Evolutionary conservation across 2,113 vertebrate species (phyloP).

Genomic region (Orthonyx spaldingii): DNA sequence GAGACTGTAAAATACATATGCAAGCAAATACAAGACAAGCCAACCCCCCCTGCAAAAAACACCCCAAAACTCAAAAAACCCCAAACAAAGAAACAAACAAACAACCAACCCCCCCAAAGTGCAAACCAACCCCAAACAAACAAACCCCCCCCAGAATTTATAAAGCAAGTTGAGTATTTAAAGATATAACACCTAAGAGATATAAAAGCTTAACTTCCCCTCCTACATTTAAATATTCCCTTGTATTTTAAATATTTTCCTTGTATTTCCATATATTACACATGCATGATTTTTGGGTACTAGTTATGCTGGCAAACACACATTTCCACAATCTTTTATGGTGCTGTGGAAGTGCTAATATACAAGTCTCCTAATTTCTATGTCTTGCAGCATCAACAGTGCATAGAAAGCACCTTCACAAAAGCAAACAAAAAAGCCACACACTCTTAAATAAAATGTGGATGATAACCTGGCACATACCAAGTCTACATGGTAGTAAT

Average conservation of each 20-base stretch:
- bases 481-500: background rate
- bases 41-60: background rate
- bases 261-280: background rate
- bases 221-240: background rate
- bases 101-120: background rate
- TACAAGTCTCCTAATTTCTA: background rate
- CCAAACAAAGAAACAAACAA: background rate
- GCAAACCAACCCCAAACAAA: background rate
- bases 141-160: background rate
- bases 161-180: background rate
- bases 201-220: background rate
- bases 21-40: background rate
- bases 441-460: background rate
- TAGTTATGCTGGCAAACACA: background rate
- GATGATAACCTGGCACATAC: background rate
- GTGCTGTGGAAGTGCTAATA: background rate
- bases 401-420: background rate
- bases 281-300: background rate
- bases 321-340: background rate
- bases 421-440: background rate
- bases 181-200: background rate
- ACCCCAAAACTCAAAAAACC: rapidly evolving
- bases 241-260: background rate
- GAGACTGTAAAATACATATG: background rate
- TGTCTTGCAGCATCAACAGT: background rate